phyloP scores from a whole-genome alignment of 2,113 vertebrate species.

The Neotoma lepida region DNA sequence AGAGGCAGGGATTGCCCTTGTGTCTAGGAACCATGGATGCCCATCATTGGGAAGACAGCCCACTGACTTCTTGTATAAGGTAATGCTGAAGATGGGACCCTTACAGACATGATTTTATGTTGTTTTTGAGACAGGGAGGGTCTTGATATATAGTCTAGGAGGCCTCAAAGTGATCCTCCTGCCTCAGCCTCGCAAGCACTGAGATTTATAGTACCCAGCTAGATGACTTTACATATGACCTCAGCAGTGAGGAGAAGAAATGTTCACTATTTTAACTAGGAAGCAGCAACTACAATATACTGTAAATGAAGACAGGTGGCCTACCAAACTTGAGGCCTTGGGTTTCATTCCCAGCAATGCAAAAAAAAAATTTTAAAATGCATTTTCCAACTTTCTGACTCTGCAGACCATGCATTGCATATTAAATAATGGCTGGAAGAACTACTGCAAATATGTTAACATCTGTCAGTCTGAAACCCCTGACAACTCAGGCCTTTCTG shows the following conservation, averaged over 20 bases:
- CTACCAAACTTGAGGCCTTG: background rate
- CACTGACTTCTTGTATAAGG: background rate
- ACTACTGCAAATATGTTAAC: background rate
- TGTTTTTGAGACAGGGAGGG: background rate
- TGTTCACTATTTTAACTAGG: background rate
- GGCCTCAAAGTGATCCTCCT: background rate
- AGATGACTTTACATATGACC: background rate
- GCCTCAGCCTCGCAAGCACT: background rate
- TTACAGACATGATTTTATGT: background rate
- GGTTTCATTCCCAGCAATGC: background rate
- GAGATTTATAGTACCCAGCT: background rate
- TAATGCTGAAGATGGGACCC: background rate
- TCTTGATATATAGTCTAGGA: background rate
- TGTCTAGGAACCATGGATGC: background rate
- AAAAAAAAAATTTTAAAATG: background rate
- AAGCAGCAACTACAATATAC: background rate
- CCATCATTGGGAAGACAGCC: background rate
- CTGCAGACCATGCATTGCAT: background rate
- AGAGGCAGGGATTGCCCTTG: too few species aligned
- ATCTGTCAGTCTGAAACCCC: fast-evolving
- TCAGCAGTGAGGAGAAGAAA: background rate
- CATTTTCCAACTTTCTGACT: background rate
- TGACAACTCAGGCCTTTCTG: background rate
- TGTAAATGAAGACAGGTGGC: background rate
- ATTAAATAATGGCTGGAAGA: background rate